A percentile compares a stretch with the other conserved stretches of the same genome.
Evolutionary conservation across 2,113 vertebrate species (phyloP).

Genomic region (Isurus oxyrinchus): DNA sequence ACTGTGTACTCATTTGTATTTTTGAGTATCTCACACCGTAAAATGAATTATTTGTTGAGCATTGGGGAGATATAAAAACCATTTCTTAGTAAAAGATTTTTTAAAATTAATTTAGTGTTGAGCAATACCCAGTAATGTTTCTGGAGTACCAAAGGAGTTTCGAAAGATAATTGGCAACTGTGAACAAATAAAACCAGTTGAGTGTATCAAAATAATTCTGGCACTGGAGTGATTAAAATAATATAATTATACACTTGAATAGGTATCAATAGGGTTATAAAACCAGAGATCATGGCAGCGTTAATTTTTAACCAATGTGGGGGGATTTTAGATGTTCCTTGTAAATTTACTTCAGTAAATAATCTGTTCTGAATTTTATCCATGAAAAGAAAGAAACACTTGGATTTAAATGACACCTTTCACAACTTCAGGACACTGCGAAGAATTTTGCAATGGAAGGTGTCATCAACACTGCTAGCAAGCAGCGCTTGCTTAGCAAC

Average conservation of each 20-base stretch:
- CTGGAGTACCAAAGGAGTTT: neutral
- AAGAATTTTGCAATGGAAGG: neutral
- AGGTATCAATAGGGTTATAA: neutral
- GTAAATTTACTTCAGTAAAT: neutral
- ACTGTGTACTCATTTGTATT: neutral
- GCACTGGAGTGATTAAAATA: neutral
- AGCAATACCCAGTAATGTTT: neutral
- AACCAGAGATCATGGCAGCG: neutral
- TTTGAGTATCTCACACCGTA: neutral
- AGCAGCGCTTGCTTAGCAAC: too few relatives aligned
- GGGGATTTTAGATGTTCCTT: neutral
- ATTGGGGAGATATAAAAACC: neutral
- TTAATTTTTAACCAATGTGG: slow-evolving; percentile 4
- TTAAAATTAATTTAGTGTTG: neutral
- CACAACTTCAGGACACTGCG: neutral
- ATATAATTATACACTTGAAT: neutral
- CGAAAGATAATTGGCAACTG: neutral
- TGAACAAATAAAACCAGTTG: neutral
- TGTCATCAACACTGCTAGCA: too few relatives aligned
- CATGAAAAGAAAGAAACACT: neutral
- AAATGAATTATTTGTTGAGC: neutral
- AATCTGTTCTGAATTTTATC: neutral
- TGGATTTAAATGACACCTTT: neutral
- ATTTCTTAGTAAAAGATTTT: neutral
- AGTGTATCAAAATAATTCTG: neutral